Evolutionary conservation across 1,140 invertebrate genomes (phyloP).

Genomic region (Ctenoplectra terminalis): DNA sequence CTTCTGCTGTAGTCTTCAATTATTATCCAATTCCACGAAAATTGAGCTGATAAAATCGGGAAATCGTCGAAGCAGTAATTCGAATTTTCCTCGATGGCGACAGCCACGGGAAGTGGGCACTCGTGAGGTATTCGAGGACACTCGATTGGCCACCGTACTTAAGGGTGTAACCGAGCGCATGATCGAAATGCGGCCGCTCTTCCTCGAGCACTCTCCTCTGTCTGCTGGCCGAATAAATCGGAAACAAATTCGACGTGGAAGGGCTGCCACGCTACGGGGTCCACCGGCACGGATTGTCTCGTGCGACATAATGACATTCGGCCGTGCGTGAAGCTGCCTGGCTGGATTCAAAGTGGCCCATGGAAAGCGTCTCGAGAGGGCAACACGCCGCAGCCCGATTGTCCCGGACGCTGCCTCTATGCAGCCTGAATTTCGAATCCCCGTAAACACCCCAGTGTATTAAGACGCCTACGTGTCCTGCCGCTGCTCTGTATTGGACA

Average conservation of each 20-base stretch:
- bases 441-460: constrained; percentile 70
- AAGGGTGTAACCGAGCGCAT: constrained; percentile 67
- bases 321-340: constrained; percentile 65
- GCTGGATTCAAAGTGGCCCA: constrained; percentile 65
- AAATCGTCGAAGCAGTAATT: background rate
- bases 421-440: constrained; percentile 68
- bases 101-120: constrained; percentile 48
- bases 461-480: constrained; percentile 65
- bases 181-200: constrained; percentile 44
- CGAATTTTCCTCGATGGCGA: too few species aligned
- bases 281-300: constrained; percentile 26
- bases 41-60: background rate
- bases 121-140: constrained; percentile 60
- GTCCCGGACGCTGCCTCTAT: constrained; percentile 39
- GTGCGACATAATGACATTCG: constrained; percentile 66
- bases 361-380: constrained; percentile 63
- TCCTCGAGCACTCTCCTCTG: constrained; percentile 40
- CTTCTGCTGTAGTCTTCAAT: too few species aligned
- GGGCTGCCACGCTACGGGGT: constrained; percentile 12
- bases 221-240: constrained; percentile 54
- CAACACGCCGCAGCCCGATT: constrained; percentile 40
- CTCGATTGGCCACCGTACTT: constrained; percentile 63
- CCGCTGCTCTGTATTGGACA: constrained; percentile 1
- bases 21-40: background rate
- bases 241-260: constrained; percentile 66